A percentile compares a stretch with the other conserved stretches of the same genome.
Conservation (phyloP, 2,113 vertebrate genomes). For the Anoplopoma fimbria region DNA sequence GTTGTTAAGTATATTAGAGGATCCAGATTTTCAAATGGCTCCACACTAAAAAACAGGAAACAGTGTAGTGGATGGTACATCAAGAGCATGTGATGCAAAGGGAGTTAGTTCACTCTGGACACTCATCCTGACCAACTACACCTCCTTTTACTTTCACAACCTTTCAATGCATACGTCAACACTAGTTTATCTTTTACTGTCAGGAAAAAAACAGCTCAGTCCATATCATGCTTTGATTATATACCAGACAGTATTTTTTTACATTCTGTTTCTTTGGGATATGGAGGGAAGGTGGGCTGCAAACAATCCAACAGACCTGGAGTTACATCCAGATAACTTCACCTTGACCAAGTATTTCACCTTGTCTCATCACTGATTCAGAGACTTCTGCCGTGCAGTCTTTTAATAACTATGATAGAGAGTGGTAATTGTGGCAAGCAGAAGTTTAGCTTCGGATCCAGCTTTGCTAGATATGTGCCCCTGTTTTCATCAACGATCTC, state of each 20-base stretch:
- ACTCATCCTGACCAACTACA: neutral
- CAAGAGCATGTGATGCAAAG: constrained; percentile 2
- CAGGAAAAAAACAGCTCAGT: neutral
- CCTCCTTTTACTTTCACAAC: neutral
- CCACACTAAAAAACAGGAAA: neutral
- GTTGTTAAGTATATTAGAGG: constrained; percentile 8
- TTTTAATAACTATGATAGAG: neutral
- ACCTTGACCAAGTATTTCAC: neutral
- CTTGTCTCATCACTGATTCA: neutral
- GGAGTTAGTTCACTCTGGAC: neutral
- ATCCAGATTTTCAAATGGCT: neutral
- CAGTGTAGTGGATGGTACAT: neutral
- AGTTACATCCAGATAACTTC: neutral
- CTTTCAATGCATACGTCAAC: neutral
- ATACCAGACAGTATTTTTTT: neutral
- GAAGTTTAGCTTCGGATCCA: neutral
- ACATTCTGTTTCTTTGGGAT: neutral
- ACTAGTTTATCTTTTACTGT: neutral
- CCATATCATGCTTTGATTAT: neutral
- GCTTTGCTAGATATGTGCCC: neutral
- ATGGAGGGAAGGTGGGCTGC: neutral
- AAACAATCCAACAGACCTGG: neutral
- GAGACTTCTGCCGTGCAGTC: neutral
- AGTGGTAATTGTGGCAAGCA: neutral
- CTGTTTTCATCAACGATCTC: neutral